A percentile compares a stretch with the other conserved stretches of the same genome.
Conservation (phyloP, 2,113 vertebrate genomes). For the Gambusia holbrooki region DNA sequence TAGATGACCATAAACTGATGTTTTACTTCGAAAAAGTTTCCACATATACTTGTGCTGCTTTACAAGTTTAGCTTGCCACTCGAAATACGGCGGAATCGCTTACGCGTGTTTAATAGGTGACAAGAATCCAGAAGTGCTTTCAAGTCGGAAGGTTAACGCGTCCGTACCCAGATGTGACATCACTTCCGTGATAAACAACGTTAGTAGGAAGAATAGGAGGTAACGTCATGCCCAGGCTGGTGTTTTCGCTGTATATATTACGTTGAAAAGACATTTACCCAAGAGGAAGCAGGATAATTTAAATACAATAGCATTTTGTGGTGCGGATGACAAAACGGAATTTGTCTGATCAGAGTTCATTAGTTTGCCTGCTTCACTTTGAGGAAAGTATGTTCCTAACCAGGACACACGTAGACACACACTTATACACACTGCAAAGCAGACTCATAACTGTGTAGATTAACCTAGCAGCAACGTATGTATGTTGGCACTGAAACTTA, state of each 20-base stretch:
- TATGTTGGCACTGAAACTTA: neutral
- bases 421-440: neutral
- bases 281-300: neutral
- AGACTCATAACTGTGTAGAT: neutral
- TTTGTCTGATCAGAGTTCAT: slow-evolving; percentile 33
- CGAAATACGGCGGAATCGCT: neutral
- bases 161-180: slow-evolving; percentile 22
- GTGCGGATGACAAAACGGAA: slow-evolving; percentile 20
- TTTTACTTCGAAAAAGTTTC: too few species aligned
- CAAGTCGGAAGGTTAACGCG: slow-evolving; percentile 65
- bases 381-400: slow-evolving; percentile 31
- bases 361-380: slow-evolving; percentile 21
- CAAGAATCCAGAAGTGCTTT: slow-evolving; percentile 7
- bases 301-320: slow-evolving; percentile 16
- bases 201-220: neutral
- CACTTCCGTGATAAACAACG: slow-evolving; percentile 71
- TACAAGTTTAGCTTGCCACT: neutral
- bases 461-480: neutral
- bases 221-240: slow-evolving; percentile 5
- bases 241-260: neutral
- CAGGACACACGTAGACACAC: neutral
- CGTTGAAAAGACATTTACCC: neutral
- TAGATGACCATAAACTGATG: too few species aligned
- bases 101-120: too few species aligned
- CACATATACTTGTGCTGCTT: too few species aligned